Percentiles rank a stretch among this genome's conserved stretches.
Conservation (phyloP, 2,888 invertebrate genomes). For the Drosophila buzzatii region DNA sequence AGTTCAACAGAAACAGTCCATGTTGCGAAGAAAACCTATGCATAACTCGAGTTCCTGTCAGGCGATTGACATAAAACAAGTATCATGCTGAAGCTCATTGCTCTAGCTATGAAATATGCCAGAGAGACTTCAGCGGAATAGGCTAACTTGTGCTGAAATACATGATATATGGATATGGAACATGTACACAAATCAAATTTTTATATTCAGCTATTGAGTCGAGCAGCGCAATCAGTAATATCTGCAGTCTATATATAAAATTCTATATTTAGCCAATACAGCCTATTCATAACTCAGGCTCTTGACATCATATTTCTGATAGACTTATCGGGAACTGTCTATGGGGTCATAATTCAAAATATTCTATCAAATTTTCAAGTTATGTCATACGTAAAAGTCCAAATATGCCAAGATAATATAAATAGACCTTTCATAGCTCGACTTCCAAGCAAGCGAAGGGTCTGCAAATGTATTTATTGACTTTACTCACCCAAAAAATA, state of each 20-base stretch:
- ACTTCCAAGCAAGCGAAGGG: background rate
- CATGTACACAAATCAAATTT: background rate
- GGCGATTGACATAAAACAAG: background rate
- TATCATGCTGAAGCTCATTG: background rate
- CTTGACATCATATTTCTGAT: background rate
- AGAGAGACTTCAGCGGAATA: background rate
- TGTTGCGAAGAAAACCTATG: constrained; percentile 6
- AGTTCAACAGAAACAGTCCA: background rate
- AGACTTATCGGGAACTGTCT: constrained; percentile 1
- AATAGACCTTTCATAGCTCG: constrained; percentile 9
- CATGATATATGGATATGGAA: background rate
- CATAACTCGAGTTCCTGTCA: constrained; percentile 28
- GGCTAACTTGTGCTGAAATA: background rate
- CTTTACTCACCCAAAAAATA: background rate
- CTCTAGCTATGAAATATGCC: background rate
- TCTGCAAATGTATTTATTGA: background rate
- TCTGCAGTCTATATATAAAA: background rate
- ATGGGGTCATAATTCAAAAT: background rate
- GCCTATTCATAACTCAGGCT: constrained; percentile 33
- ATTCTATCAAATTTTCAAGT: background rate
- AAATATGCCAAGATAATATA: constrained; percentile 10
- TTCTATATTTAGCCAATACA: background rate
- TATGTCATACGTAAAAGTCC: background rate
- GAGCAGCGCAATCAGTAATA: background rate
- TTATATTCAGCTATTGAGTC: no score